Evolutionary conservation across 2,797 vertebrate genomes (phyloP), one percentile per base, ranked within the genome.

Genomic region (Sebastes hubbsi): DNA sequence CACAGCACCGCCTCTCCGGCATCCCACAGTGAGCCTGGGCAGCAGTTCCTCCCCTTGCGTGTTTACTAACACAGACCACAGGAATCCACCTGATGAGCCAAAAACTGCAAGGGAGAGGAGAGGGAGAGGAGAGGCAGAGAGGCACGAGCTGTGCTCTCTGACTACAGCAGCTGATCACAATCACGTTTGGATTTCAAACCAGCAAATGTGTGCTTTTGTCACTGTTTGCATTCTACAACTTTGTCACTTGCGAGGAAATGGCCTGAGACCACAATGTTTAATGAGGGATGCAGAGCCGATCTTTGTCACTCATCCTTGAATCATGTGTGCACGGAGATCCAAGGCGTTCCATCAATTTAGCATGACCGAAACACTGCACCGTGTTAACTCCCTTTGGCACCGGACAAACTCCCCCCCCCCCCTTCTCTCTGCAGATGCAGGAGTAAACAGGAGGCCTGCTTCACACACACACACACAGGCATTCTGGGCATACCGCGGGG

Each of bases 401-500:
- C 18, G 80, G 83, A 87, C 85, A 85, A 74, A 10, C 86, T 78
- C 64, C 72, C 64, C 64, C 64, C 72, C 64, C 64, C 72, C 70
- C 73, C 46, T 68, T 81, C 80, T 82, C 78, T 56, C 42, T 34
- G 36, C 69, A 74, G 66, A 84, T 14, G 69, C 77, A 42, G 89
- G 77, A 78, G 82, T 81, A 88, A 90, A 90, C 85, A 88, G 60
- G 80, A 83, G 89, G 80, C 70, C 85, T 77, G 81, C 71, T 82
- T 79, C 66, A 75, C 65, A 75, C 49, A 52, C 49, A 52, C 49
- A 75, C 66, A 75, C 54, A 55, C 22, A 55, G 70, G 82, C 89
- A 94, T 95, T 93, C 92, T 93, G 91, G 84, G 88, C 93, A 95
- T 95, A 92, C 92, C 93, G 24, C 80, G 82, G 87, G 92, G 91